Evolutionary conservation across 1,140 invertebrate species (phyloP).

Genomic region (Hyposmocoma kahamanoa): DNA sequence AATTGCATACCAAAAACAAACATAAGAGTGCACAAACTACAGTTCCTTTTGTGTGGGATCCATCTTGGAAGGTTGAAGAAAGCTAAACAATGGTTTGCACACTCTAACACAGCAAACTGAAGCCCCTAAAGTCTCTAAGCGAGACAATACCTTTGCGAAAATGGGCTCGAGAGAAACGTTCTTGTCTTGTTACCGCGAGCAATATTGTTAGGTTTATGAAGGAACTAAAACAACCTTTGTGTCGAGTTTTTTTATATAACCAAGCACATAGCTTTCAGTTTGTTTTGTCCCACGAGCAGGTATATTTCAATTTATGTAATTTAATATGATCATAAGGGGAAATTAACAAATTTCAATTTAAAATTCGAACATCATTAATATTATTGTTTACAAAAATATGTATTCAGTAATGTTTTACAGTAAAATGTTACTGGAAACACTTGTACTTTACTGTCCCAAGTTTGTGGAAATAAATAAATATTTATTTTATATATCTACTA

Average conservation of each 20-base stretch:
- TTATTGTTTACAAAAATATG: too few species aligned
- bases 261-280: too few species aligned
- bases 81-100: constrained; percentile 55
- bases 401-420: too few species aligned
- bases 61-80: constrained; percentile 58
- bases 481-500: too few species aligned
- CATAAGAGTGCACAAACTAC: constrained; percentile 31
- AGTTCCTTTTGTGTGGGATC: constrained; percentile 46
- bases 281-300: too few species aligned
- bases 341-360: too few species aligned
- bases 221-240: constrained; percentile 51
- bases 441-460: too few species aligned
- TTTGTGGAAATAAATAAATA: too few species aligned
- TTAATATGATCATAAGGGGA: too few species aligned
- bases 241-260: constrained; percentile 39
- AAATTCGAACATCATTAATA: too few species aligned
- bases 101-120: background rate
- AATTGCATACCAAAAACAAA: constrained; percentile 66
- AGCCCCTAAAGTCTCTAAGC: constrained; percentile 34
- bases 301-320: too few species aligned
- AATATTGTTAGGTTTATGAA: constrained; percentile 70
- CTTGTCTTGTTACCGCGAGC: constrained; percentile 58
- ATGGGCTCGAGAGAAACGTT: constrained; percentile 50
- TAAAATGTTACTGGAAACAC: too few species aligned
- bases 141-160: constrained; percentile 58